Evolutionary conservation across 2,797 vertebrate genomes (phyloP).

Genomic region (Chloroceryle inda): DNA sequence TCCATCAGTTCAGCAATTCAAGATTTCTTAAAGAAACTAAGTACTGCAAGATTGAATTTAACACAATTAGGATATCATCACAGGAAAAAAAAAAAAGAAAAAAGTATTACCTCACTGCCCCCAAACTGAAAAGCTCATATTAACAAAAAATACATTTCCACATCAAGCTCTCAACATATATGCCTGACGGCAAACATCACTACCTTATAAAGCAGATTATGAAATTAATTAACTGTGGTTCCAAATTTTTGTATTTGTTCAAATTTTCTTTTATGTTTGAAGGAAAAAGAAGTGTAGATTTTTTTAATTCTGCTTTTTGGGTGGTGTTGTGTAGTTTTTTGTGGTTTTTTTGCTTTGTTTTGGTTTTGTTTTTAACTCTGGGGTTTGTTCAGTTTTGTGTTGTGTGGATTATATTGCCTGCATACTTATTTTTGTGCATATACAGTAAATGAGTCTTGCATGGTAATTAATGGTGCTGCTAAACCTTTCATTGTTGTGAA

Average conservation of each 20-base stretch:
- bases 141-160: slow-evolving; percentile 11
- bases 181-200: neutral
- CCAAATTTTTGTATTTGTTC: neutral
- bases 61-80: neutral
- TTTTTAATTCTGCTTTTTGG: too few species aligned
- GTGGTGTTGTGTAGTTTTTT: too few species aligned
- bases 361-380: neutral
- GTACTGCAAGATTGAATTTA: neutral
- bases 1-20: slow-evolving; percentile 1
- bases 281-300: neutral
- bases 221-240: neutral
- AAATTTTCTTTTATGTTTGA: neutral
- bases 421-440: neutral
- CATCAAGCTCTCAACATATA: neutral
- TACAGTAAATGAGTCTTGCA: neutral
- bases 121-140: neutral
- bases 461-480: neutral
- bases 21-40: neutral
- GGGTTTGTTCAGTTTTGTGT: neutral
- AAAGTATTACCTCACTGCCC: neutral
- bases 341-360: too few species aligned
- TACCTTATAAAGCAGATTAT: neutral
- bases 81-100: neutral
- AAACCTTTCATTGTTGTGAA: neutral
- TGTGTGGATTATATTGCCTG: neutral